These are phyloP conservation scores for Trimorus sp. DNA, from an alignment of 2,888 invertebrate species.

Conservation along the genomic window DNA sequence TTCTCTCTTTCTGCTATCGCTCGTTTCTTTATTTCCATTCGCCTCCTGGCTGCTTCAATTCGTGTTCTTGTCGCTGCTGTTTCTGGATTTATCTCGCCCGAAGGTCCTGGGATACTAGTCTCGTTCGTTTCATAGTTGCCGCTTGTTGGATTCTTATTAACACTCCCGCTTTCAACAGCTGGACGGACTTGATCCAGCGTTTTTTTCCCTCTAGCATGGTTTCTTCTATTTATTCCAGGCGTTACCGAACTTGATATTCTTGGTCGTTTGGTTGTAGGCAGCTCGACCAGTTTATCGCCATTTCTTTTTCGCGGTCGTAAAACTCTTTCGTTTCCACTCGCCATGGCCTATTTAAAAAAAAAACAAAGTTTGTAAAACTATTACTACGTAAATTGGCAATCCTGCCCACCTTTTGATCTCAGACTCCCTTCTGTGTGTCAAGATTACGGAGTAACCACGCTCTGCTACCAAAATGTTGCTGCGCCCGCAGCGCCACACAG, in stretches of 20 bases:
- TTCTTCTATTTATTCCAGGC: background rate
- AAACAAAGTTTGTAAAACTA: background rate
- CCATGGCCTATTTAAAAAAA: background rate
- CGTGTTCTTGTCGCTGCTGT: no score
- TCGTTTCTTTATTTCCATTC: no score
- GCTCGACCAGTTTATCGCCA: background rate
- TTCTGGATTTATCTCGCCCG: no score
- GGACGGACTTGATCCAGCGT: background rate
- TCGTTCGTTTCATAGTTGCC: background rate
- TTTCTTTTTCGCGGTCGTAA: slow-evolving; percentile 9
- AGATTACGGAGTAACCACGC: slow-evolving; percentile 13
- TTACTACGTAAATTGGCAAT: background rate
- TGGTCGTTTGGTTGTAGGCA: slow-evolving; percentile 4
- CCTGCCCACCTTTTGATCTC: slow-evolving; percentile 21
- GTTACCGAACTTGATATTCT: background rate
- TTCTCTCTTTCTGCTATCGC: no score
- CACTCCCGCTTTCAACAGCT: background rate
- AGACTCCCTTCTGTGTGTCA: slow-evolving; percentile 8
- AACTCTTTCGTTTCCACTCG: slow-evolving; percentile 1
- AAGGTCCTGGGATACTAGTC: background rate
- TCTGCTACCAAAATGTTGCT: slow-evolving; percentile 32
- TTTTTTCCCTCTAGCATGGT: background rate
- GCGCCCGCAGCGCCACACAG: slow-evolving; percentile 27
- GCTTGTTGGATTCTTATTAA: background rate
- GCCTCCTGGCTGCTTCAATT: no score